Base-by-base conservation (phyloP, 2,113 vertebrate genomes). In the Ovis canadensis region DNA sequence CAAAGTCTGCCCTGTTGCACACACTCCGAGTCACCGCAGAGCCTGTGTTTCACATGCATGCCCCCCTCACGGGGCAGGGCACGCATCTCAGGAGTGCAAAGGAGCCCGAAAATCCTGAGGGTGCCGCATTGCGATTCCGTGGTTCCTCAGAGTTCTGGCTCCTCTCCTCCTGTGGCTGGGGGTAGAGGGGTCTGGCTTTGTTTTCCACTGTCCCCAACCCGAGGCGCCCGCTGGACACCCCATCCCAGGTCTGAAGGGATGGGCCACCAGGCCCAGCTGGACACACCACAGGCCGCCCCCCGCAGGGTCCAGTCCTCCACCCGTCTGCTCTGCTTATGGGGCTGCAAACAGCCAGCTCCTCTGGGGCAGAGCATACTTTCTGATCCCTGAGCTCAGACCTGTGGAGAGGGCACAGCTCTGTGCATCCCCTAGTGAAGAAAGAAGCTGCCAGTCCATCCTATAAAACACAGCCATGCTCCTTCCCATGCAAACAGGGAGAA, bases 401-500 rank as follows among this genome's bases (percentile, higher is more conserved):
- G 45, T 54, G 60, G 93, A 54, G 33, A 92, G 88, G 91, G 84
- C 86, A 85, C 84, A 82, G 83, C 86, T 97, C 77, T 94, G 80
- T 57, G 82, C 31, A 78, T 83, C 98, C 48, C 86, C 96, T 96
- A 3, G 52, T 97, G 96, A 97, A 97, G 92, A 9, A 17, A 95
- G n/a, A 90, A 96, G 92, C 89, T 92, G 82, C 55, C n/a, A 1
- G 29, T 19, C 45, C 52, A 16, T 96, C 96, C 95, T 94, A 87
- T 98, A 96, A 98, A 97, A 92, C 91, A 80, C 71, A 97, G 83
- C 95, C 91, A 50, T 86, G 94, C 86, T 98, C 96, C 91, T 90
- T 97, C 96, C 87, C 95, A 55, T 86, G 96, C 97, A 98, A 98
- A 98, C 98, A 98, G 81, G 0, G 77, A 92, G 97, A 97, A 96